Evolutionary conservation across 2,113 vertebrate species (phyloP), one percentile per base, ranked within the genome.

Genomic region (Cisticola juncidis): DNA sequence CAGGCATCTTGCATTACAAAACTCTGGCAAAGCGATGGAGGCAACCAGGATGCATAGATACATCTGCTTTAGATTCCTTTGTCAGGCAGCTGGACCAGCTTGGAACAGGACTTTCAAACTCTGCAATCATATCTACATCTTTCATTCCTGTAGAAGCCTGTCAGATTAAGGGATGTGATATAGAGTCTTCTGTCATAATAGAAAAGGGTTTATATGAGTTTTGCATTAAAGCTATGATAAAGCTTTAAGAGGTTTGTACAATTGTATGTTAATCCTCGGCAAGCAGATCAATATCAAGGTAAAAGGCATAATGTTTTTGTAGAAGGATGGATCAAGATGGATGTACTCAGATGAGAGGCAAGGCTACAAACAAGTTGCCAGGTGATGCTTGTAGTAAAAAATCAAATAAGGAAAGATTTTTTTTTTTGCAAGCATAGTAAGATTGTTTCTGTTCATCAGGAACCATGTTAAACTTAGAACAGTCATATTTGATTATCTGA

Each of bases 231-330:
- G 79, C 93, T 80, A 62, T 56, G 81, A 88, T 93, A 90, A 94
- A 93, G 88, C 47, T 93, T 91, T 92, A 80, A 87, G 79, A 90
- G 36, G 31, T 72, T 64, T 89, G 69, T 89, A 91, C 81, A 87
- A 72, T 65, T 87, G 69, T 92, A 91, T 88, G 90, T 56, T 96
- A 96, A 96, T 93, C 94, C 81, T 83, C 12, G 1, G 26, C 81
- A 91, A 89, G 68, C 24, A 96, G 94, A 95, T 92, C 87, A 71
- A 58, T 94, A 94, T 93, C 90, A 90, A 74, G 28, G 61, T 73
- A 94, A 92, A 90, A 94, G 35, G 44, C 88, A 60, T 80, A 86
- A 92, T 62, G 47, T 44, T 96, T 94, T 78, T 86, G 48, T 65
- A 91, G 87, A 88, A 80, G 38, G 47, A 90, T 44, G 33, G 71